Evolutionary conservation across 2,797 vertebrate genomes (phyloP).

Genomic region (Oceanodroma leucorhoa): DNA sequence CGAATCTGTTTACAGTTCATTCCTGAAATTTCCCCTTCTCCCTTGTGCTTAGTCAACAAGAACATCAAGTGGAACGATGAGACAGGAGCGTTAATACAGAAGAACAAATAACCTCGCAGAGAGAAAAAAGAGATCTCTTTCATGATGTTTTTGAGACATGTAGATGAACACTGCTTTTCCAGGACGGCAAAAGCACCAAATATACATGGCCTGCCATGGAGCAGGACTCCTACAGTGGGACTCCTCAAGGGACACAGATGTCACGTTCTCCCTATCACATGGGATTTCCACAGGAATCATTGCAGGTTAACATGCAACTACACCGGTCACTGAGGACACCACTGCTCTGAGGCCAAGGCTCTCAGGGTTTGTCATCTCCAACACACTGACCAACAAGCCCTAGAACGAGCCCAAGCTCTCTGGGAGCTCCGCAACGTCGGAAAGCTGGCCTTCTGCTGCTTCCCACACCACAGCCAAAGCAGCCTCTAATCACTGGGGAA

Average conservation of each 20-base stretch:
- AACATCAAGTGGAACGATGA: background rate
- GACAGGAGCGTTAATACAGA: background rate
- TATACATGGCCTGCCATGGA: fast-evolving
- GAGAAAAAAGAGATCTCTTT: background rate
- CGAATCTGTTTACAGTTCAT: background rate
- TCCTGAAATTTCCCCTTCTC: background rate
- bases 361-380: background rate
- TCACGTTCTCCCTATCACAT: fast-evolving
- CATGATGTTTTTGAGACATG: fast-evolving
- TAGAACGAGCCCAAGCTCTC: background rate
- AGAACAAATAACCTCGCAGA: fast-evolving
- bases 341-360: background rate
- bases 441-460: background rate
- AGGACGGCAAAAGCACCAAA: background rate
- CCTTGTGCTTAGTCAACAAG: background rate
- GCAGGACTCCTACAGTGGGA: background rate
- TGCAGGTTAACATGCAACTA: background rate
- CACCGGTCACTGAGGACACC: background rate
- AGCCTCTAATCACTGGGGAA: background rate
- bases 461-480: background rate
- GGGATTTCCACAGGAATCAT: background rate
- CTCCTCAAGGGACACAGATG: background rate
- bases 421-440: background rate
- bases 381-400: fast-evolving
- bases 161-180: background rate